A percentile compares a stretch with the other conserved stretches of the same genome.
These are phyloP conservation scores for Crossocerus cetratus DNA, from an alignment of 2,888 invertebrate genomes.

Conservation along the genomic window DNA sequence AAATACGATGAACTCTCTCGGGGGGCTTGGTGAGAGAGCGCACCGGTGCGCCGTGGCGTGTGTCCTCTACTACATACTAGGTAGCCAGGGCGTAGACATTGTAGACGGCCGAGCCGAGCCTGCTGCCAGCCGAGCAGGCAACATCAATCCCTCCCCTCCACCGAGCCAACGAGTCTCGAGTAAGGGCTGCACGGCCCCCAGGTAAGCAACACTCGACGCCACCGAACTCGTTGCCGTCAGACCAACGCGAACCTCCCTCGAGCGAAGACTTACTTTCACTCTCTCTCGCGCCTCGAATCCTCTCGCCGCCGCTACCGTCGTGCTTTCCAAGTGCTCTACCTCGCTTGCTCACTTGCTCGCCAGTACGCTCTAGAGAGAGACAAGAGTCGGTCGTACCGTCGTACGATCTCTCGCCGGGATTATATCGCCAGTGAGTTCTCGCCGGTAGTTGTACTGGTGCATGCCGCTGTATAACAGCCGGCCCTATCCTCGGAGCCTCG, in stretches of 20 bases:
- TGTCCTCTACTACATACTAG: slow-evolving; percentile 74
- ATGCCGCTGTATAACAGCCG: slow-evolving; percentile 52
- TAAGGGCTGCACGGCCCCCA: slow-evolving; percentile 73
- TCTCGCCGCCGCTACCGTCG: slow-evolving; percentile 27
- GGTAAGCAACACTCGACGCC: slow-evolving; percentile 73
- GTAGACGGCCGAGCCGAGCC: slow-evolving; percentile 58
- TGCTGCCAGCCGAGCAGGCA: slow-evolving; percentile 44
- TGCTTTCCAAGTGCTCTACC: background rate
- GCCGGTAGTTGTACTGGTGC: slow-evolving; percentile 13
- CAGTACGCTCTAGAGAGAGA: too few species aligned
- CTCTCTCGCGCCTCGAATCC: slow-evolving; percentile 59
- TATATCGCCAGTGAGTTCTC: too few species aligned
- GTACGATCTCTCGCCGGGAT: slow-evolving; percentile 24
- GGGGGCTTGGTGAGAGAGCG: slow-evolving; percentile 74
- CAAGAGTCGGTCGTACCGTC: background rate
- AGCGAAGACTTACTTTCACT: slow-evolving; percentile 77
- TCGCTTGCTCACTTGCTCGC: background rate
- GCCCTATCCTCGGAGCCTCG: slow-evolving; percentile 33
- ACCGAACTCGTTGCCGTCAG: slow-evolving; percentile 72
- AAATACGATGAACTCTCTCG: slow-evolving; percentile 85
- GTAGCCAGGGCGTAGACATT: slow-evolving; percentile 79
- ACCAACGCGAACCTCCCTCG: slow-evolving; percentile 77
- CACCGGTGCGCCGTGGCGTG: slow-evolving; percentile 76
- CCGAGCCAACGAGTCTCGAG: slow-evolving; percentile 44
- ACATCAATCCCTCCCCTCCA: slow-evolving; percentile 63